Evolutionary conservation across 1,140 invertebrate genomes (phyloP), one percentile per base, ranked within the genome.

Genomic region (Leptinotarsa undecemlineata): DNA sequence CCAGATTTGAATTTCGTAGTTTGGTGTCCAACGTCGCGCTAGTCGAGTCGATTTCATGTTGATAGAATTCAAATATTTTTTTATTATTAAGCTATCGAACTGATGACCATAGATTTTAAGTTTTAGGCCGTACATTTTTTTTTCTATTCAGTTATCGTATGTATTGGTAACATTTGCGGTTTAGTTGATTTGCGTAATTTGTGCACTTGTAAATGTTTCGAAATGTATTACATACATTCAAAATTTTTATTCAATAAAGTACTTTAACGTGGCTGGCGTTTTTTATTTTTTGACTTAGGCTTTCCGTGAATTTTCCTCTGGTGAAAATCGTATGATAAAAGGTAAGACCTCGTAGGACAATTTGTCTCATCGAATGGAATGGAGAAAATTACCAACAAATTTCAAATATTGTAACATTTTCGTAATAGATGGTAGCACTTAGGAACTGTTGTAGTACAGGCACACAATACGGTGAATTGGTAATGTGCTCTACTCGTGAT

Each of bases 171-270:
- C n/a, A 19, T 17, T 48, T 69, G 47, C 48, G 23, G n/a, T 69
- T 69, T 71, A 67, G 19, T 61, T 51, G 57, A 42, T 26, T 51
- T 73, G 72, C 57, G 47, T 73, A 51, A 23, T 19, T 51, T 33
- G 15, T 68, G 72, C 72, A 73, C 72, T 26, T 73, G 72, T 73
- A 68, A 61, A 73, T 73, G 66, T 73, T 73, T 68, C 68, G 64
- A 33, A 68, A 64, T 72, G 71, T 72, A 72, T 72, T 60, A 33
- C 26, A 33, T 66, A 48, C 23, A 48, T 70, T 20, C 62, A 51
- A 72, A 60, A 72, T 64, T 64, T 72, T 64, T 66, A 64, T 64
- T 72, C 26, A 63, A 72, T 64, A 64, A 72, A 72, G 60, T 68
- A 33, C 21, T 60, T 17, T 60, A 60, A 60, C 57, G 48, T n/a